Evolutionary conservation across 2,113 vertebrate species (phyloP).

Genomic region (Channa maculata): DNA sequence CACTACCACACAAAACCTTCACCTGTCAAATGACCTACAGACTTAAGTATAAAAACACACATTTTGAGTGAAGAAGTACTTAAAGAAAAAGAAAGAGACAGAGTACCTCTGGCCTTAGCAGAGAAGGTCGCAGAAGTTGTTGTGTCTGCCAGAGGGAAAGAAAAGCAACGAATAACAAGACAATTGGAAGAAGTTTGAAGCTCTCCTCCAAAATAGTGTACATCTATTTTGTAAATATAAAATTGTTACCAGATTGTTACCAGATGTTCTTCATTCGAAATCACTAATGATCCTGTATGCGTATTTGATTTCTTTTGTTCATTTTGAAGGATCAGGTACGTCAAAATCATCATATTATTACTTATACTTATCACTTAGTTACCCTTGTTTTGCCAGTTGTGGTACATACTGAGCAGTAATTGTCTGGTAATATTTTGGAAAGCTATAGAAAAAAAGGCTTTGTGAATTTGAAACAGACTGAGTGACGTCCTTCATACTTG

Average conservation of each 20-base stretch:
- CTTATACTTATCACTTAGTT: too few relatives aligned
- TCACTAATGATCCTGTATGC: background rate
- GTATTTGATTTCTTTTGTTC: background rate
- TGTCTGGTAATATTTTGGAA: background rate
- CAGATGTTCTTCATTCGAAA: background rate
- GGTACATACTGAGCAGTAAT: background rate
- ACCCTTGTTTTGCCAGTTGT: background rate
- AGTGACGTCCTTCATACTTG: background rate
- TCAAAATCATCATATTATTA: background rate
- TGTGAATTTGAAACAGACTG: too few relatives aligned
- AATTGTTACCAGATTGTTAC: background rate
- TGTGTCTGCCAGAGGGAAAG: slow-evolving; percentile 86
- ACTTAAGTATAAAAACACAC: slow-evolving; percentile 7
- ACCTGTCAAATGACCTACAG: background rate
- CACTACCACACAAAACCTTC: background rate
- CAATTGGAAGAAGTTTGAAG: slow-evolving; percentile 15
- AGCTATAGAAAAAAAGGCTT: too few relatives aligned
- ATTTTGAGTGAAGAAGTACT: background rate
- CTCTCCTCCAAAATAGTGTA: background rate
- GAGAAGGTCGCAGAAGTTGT: slow-evolving; percentile 94
- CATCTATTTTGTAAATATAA: slow-evolving; percentile 9
- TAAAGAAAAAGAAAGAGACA: slow-evolving; percentile 30
- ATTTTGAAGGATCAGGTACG: background rate
- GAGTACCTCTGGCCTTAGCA: slow-evolving; percentile 95
- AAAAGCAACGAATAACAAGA: slow-evolving; percentile 45